phyloP scores from a whole-genome alignment of 2,888 invertebrate species.

The Cyclophora punctaria region DNA sequence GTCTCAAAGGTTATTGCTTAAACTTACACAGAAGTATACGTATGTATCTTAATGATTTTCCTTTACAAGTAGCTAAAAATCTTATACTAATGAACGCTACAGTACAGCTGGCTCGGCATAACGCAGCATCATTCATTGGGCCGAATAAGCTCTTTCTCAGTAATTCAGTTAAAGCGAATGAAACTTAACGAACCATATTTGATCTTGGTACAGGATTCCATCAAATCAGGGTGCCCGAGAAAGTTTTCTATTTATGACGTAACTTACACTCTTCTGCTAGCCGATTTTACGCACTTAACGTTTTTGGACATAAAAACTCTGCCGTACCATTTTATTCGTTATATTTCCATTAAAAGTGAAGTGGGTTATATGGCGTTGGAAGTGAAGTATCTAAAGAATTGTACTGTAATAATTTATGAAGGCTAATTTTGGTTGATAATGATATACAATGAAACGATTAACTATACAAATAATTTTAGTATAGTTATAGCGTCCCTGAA shows the following conservation, averaged over 20 bases:
- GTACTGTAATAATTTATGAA: no score
- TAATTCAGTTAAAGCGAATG: constrained; percentile 45
- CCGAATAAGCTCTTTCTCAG: constrained; percentile 23
- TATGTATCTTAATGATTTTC: background rate
- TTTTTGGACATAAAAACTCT: constrained; percentile 4
- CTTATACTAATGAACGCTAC: no score
- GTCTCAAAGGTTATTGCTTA: no score
- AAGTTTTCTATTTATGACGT: constrained; percentile 42
- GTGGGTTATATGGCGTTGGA: no score
- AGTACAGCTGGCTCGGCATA: no score
- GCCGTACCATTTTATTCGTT: background rate
- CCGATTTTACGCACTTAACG: constrained; percentile 6
- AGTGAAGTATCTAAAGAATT: no score
- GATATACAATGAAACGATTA: no score
- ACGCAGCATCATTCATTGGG: no score
- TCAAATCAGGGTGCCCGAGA: constrained; percentile 39
- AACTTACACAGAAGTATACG: background rate
- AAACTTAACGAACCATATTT: constrained; percentile 51
- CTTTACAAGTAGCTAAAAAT: background rate
- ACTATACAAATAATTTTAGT: no score
- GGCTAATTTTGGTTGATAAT: no score
- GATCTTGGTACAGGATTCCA: constrained; percentile 42
- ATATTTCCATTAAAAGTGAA: no score
- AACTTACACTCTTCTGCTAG: constrained; percentile 24
- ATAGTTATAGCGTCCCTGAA: no score